These are phyloP conservation scores for Cossypha heuglini DNA, from an alignment of 2,797 vertebrate genomes.

Conservation along the genomic window DNA sequence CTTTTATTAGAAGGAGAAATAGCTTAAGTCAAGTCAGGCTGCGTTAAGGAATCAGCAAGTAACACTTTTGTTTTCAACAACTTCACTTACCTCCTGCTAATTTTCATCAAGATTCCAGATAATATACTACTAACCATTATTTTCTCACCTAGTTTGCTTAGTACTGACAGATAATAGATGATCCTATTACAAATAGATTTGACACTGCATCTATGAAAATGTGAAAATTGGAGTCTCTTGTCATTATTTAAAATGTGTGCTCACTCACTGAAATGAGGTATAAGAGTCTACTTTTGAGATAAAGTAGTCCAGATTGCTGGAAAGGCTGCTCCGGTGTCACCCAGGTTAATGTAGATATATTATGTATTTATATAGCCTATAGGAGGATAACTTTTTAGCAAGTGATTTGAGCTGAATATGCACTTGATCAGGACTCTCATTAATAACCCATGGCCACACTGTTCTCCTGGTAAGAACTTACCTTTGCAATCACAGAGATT, in stretches of 20 bases:
- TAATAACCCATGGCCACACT: constrained; percentile 7
- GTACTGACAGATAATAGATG: constrained; percentile 71
- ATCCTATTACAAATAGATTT: constrained; percentile 73
- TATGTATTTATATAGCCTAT: constrained; percentile 63
- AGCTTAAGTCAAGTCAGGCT: neutral
- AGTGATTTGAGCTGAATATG: constrained; percentile 52
- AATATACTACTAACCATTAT: constrained; percentile 62
- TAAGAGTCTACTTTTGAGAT: constrained; percentile 62
- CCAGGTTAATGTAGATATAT: constrained; percentile 68
- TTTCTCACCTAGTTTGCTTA: constrained; percentile 70
- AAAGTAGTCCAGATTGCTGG: constrained; percentile 55
- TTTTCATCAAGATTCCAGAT: constrained; percentile 44
- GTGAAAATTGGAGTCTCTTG: constrained; percentile 69
- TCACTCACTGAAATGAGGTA: constrained; percentile 65
- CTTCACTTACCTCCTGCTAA: constrained; percentile 31
- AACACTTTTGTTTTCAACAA: constrained; percentile 22
- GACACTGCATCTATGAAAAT: constrained; percentile 62
- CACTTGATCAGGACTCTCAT: constrained; percentile 56
- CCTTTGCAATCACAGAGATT: constrained; percentile 24
- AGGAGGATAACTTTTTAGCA: constrained; percentile 53
- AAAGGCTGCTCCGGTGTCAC: constrained; percentile 56
- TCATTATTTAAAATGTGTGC: constrained; percentile 70
- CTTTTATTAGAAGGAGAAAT: neutral
- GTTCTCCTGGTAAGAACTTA: neutral
- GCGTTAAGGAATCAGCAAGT: constrained; percentile 24